Evolutionary conservation across 2,888 invertebrate species (phyloP).

Genomic region (Cephalotes varians): DNA sequence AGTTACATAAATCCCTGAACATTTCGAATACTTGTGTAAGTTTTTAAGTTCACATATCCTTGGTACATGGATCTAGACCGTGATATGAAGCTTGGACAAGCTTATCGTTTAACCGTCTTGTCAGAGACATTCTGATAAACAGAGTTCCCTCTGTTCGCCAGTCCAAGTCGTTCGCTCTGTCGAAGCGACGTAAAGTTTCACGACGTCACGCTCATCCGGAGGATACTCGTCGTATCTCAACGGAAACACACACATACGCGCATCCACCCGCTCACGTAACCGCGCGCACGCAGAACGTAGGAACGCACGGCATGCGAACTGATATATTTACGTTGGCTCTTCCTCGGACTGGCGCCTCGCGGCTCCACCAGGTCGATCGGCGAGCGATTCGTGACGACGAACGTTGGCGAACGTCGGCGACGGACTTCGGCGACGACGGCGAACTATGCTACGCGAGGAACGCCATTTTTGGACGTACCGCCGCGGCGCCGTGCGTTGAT

Average conservation of each 20-base stretch:
- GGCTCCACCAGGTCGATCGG: constrained; percentile 33
- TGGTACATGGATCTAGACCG: too few relatives aligned
- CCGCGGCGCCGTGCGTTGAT: constrained; percentile 69
- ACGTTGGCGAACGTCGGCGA: constrained; percentile 20
- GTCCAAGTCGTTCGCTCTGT: not conserved
- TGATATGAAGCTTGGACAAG: too few relatives aligned
- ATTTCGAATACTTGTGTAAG: too few relatives aligned
- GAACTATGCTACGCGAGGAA: constrained; percentile 73
- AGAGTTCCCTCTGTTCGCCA: not conserved
- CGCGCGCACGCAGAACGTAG: constrained; percentile 35
- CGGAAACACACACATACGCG: not conserved
- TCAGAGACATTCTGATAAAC: not conserved
- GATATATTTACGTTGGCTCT: constrained; percentile 67
- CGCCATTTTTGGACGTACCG: constrained; percentile 82
- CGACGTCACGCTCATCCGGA: not conserved
- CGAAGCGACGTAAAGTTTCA: constrained; percentile 3
- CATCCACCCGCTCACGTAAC: constrained; percentile 40
- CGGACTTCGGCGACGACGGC: constrained; percentile 33
- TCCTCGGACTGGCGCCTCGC: constrained; percentile 39
- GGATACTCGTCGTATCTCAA: constrained; percentile 15
- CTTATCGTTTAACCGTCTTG: not conserved
- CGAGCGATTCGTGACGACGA: constrained; percentile 21
- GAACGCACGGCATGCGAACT: constrained; percentile 59
- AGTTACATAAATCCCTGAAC: too few relatives aligned
- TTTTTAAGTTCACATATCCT: too few relatives aligned